Evolutionary conservation across 64 coral and sea anemone species (phyloP).

Genomic region (Montipora capricornis): DNA sequence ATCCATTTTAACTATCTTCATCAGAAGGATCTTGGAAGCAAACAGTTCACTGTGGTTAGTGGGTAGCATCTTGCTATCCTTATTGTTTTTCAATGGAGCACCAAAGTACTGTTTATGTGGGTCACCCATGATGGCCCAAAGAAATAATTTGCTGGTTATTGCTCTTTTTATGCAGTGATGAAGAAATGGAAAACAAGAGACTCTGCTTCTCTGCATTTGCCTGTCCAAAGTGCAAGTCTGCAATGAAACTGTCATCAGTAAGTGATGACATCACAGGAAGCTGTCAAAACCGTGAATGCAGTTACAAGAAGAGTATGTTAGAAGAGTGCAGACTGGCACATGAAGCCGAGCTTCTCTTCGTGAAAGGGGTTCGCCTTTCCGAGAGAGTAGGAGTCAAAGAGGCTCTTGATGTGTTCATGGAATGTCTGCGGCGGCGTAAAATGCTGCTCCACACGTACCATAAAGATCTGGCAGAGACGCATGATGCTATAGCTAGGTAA

Average conservation of each 20-base stretch:
- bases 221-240: constrained; percentile 81
- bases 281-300: constrained; percentile 83
- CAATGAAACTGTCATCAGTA: constrained; percentile 61
- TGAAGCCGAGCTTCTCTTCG: constrained; percentile 78
- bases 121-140: neutral
- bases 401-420: constrained; percentile 72
- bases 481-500: constrained; percentile 90
- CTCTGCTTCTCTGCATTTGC: constrained; percentile 95
- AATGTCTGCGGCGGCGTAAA: constrained; percentile 73
- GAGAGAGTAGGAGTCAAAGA: constrained; percentile 90
- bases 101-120: too few relatives aligned
- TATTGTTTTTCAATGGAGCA: neutral
- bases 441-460: constrained; percentile 82
- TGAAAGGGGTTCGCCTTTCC: constrained; percentile 70
- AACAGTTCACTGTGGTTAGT: too few relatives aligned
- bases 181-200: constrained; percentile 88
- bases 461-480: constrained; percentile 92
- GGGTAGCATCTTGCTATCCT: neutral
- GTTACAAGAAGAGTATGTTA: constrained; percentile 62
- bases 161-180: constrained; percentile 68
- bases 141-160: neutral
- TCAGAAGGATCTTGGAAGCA: too few relatives aligned
- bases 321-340: constrained; percentile 66
- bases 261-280: constrained; percentile 15
- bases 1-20: too few relatives aligned